Evolutionary conservation across 2,797 vertebrate species (phyloP), one percentile per base, ranked within the genome.

Genomic region (Pseudocheirus occidentalis): DNA sequence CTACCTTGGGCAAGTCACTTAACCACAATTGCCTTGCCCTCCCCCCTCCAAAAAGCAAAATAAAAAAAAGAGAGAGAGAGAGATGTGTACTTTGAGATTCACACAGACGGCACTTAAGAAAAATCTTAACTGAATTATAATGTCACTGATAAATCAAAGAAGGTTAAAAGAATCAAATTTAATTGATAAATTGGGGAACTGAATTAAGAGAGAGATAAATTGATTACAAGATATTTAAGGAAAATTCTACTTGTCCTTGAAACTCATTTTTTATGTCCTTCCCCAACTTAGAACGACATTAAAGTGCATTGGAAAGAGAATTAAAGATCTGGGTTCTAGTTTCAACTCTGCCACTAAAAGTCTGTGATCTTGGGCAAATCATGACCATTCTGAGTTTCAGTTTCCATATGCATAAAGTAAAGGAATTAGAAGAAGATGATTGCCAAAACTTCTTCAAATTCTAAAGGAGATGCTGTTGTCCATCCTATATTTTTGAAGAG

Each of bases 151-250:
- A 62, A 62, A 62, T 62, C 12, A 90, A 95, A 18, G 91, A 95
- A 18, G 90, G 90, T 14, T 53, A 40, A 94, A 94, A 52, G 90
- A 94, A 90, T 6, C 5, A 16, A 56, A 96, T 96, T 93, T 66
- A 93, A 31, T 93, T 94, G 55, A 96, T 46, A 92, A 14, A 28
- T 46, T 95, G 91, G 5, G 29, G 59, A 40, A 93, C 46, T 12
- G 31, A 14, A 93, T 92, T 95, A 91, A 90, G 62, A 95, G 54
- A 91, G 31, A 66, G 94, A 92, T 87, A 3, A 93, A 4, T 55
- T 81, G 3, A 54, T 81, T 57, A 94, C 0, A 89, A 54, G 94
- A 66, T n/a, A 93, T 46, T 40, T 46, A 92, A 93, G 93, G 55
- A 11, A 4, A 94, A 87, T 81, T 54, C 55, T 90, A 58, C 91